Evolutionary conservation across 1,140 invertebrate species (phyloP), one percentile per base, ranked within the genome.

Genomic region (Plectrocnemia conspersa): DNA sequence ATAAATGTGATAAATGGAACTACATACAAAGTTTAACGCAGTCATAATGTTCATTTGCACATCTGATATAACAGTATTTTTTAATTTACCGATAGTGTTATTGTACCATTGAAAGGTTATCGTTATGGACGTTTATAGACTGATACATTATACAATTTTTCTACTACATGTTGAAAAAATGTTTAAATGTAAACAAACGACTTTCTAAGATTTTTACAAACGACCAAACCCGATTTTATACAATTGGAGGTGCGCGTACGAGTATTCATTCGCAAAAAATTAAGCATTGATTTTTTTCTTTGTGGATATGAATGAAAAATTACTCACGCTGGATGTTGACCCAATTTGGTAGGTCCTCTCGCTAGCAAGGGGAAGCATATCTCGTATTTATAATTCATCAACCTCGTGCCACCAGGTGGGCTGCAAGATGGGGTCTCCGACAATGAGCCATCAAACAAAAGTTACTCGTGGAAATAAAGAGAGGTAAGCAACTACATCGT

Each of bases 91-190:
- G 25, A 50, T 50, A 24, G 47, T 50, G 47, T 23, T 38, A 24
- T 50, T 50, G 47, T 23, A 50, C 47, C 21, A 5, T 23, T 4
- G n/a, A 22, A 38, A 50, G 47, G 47, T 48, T 50, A 50, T 50
- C 47, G 22, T 32, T 13, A 25, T 24, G 15, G 6, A 7, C 27
- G n/a, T 29, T 29, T n/a, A n/a, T n/a, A n/a, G n/a, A n/a, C n/a
- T n/a, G n/a, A n/a, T n/a, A 13, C 3, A 11, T 11, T 35, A 35
- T 13, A 11, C 11, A 35, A 13, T 11, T 15, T 15, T 35, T 13
- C 32, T 35, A 13, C 16, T 35, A 35, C 11, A 13, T 4, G 11
- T 35, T 4, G n/a, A 11, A 15, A 35, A 4, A 4, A 13, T 3
- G 16, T 35, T 13, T 4, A 35, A 35, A 11, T 4, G 2, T 13